Conservation (phyloP, 1,140 invertebrate species). For the Hypothenemus hampei region DNA sequence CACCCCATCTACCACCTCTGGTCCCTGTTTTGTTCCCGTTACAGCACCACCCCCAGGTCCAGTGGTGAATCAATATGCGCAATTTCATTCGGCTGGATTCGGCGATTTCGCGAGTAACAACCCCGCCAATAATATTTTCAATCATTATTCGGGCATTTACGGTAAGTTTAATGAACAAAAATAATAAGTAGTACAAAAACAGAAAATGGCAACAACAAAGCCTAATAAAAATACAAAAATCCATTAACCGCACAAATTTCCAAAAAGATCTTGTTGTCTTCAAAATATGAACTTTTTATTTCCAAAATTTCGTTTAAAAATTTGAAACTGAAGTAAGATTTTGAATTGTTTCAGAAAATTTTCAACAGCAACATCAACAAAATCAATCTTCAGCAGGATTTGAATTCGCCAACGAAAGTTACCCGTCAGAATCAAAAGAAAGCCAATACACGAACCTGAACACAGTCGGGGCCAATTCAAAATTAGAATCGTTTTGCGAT, state of each 20-base stretch:
- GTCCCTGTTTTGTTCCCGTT: background rate
- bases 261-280: too few species aligned
- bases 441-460: slow-evolving; percentile 54
- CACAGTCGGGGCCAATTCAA: slow-evolving; percentile 54
- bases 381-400: slow-evolving; percentile 34
- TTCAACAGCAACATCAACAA: slow-evolving; percentile 26
- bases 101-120: slow-evolving; percentile 47
- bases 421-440: slow-evolving; percentile 41
- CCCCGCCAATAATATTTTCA: slow-evolving; percentile 46
- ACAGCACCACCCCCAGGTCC: slow-evolving; percentile 25
- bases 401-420: slow-evolving; percentile 38
- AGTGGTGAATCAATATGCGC: slow-evolving; percentile 49
- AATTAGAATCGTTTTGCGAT: slow-evolving; percentile 67
- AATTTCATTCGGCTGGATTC: slow-evolving; percentile 45
- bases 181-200: background rate
- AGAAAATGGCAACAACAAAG: background rate
- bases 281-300: too few species aligned
- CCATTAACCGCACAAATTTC: too few species aligned
- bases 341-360: slow-evolving; percentile 16
- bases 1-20: slow-evolving; percentile 33
- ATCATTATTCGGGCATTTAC: slow-evolving; percentile 52
- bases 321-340: background rate
- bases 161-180: slow-evolving; percentile 12
- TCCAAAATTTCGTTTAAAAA: background rate
- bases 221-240: too few species aligned